Base-by-base conservation (phyloP, 1,140 invertebrate species). In the Drosophila pruinosa region DNA sequence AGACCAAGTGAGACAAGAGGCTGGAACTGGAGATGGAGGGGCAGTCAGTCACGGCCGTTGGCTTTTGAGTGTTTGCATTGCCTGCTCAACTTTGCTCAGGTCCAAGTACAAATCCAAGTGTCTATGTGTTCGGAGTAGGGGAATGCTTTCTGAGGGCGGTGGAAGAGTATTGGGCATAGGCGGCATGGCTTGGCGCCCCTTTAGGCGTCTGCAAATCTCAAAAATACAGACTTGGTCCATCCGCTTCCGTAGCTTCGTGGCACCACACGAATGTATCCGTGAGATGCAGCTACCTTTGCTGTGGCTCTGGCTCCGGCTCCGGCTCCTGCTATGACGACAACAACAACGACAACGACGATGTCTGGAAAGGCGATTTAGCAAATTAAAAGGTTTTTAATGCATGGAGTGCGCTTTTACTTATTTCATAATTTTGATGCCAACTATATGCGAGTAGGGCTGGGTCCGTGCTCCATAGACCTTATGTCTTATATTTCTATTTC, bases 301-400 rank as follows among this genome's bases (percentile, higher is more conserved):
- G 15, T 43, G 31, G 41, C 45, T 47, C 17, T 43, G 31, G 41
- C 45, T 47, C 17, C 31, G 8, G 63, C 64, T 41, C 8, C 28
- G n/a, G 3, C n/a, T n/a, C n/a, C 31, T n/a, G 3, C 31, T 2
- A 57, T 8, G 14, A 1, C 34, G 14, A 38, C 34, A n/a, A 52
- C 62, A 39, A 53, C 34, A 5, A 38, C 36, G 12, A 38, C 14
- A 2, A 56, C 50, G 36, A 48, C 77, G 65, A 68, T 72, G 89
- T 90, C 89, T 90, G 89, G 89, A 74, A 90, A 90, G 89, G 89
- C 89, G 89, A 90, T 90, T 90, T 90, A 90, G 85, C 89, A 90
- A 90, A 90, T 90, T 90, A 90, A 90, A 90, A 90, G 83, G 89
- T 77, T 90, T 90, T 90, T 90, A 90, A 90, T 90, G 89, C 89